Percentiles rank a stretch among this genome's conserved stretches.
These are phyloP conservation scores for Capreolus pygargus DNA, from an alignment of 2,113 vertebrate species.

Conservation along the genomic window DNA sequence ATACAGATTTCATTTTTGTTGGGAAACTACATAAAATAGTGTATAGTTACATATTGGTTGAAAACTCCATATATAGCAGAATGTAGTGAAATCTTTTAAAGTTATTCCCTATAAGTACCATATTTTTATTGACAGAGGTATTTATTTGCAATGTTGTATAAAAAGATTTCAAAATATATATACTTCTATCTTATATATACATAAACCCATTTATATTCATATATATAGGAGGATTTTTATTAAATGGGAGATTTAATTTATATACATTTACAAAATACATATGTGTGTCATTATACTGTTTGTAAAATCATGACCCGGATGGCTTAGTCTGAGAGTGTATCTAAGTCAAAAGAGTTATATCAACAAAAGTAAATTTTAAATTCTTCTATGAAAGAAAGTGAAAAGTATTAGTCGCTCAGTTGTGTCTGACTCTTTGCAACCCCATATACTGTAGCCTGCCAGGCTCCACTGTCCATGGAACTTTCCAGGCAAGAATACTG, in stretches of 20 bases:
- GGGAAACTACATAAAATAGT: neutral
- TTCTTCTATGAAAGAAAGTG: neutral
- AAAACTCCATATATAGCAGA: neutral
- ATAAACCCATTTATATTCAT: neutral
- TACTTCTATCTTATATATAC: neutral
- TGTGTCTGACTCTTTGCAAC: neutral
- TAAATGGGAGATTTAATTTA: neutral
- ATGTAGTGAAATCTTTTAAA: neutral
- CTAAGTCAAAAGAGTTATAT: neutral
- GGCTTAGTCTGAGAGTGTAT: neutral
- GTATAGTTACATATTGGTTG: neutral
- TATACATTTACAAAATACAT: neutral
- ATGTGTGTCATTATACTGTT: neutral
- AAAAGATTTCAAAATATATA: neutral
- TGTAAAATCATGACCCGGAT: neutral
- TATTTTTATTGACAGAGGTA: neutral
- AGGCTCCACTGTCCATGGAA: neutral
- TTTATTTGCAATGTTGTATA: neutral
- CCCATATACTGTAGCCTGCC: neutral
- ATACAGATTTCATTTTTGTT: neutral
- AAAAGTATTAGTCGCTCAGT: neutral
- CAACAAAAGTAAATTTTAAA: constrained; percentile 1
- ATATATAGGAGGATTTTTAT: neutral
- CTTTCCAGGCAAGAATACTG: neutral
- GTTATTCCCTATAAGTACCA: neutral